Evolutionary conservation across 1,140 invertebrate species (phyloP).

Genomic region (Chironomus tepperi): DNA sequence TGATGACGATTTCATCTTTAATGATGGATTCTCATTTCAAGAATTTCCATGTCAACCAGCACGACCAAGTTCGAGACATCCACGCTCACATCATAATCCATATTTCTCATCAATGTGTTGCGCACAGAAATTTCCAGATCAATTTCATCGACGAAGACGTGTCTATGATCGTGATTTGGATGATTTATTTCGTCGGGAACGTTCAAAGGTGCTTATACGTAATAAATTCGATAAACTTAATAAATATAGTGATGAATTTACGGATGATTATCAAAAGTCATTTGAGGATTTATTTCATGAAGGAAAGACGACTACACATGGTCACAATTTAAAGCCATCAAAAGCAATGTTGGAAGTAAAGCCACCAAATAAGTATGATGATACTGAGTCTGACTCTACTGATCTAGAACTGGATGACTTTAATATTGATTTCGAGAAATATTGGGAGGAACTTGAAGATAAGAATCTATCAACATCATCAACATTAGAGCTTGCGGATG

Average conservation of each 20-base stretch:
- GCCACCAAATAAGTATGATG: conserved; percentile 35
- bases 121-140: conserved; percentile 31
- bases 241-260: conserved; percentile 30
- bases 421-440: conserved; percentile 39
- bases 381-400: conserved; percentile 38
- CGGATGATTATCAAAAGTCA: conserved; percentile 28
- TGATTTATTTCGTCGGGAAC: conserved; percentile 37
- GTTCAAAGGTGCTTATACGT: conserved; percentile 35
- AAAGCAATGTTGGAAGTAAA: conserved; percentile 39
- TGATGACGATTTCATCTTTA: conserved; percentile 15
- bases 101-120: conserved; percentile 25
- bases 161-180: conserved; percentile 38
- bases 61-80: neutral
- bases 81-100: neutral
- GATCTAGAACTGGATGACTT: conserved; percentile 40
- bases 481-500: neutral
- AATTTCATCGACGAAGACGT: conserved; percentile 36
- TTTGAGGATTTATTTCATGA: conserved; percentile 29
- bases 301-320: neutral
- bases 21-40: conserved; percentile 21
- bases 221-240: conserved; percentile 34
- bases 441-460: conserved; percentile 39
- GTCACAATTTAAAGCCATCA: neutral
- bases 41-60: conserved; percentile 19
- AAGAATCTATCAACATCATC: conserved; percentile 18